Evolutionary conservation across 2,888 invertebrate species (phyloP).

Genomic region (Altica lythri): DNA sequence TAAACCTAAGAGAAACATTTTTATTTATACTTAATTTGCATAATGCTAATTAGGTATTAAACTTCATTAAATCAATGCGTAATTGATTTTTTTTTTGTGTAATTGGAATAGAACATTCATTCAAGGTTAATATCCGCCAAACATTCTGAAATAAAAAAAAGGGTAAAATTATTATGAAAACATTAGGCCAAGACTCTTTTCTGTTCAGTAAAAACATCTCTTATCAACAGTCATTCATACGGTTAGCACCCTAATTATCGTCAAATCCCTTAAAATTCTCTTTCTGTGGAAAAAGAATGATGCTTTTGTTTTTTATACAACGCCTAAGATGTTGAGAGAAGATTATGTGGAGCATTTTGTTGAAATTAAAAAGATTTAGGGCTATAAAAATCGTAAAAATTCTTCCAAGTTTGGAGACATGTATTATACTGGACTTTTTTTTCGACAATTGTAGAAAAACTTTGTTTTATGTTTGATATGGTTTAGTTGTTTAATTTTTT

Average conservation of each 20-base stretch:
- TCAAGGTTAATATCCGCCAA: neutral
- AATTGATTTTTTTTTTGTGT: too few relatives aligned
- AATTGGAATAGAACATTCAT: neutral
- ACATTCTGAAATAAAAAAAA: slow-evolving; percentile 5
- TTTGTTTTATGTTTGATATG: neutral
- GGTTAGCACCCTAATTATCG: slow-evolving; percentile 6
- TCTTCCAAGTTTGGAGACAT: neutral
- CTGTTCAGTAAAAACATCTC: slow-evolving; percentile 1
- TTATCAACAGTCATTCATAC: slow-evolving; percentile 6
- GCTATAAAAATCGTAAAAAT: neutral
- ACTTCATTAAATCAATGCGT: too few relatives aligned
- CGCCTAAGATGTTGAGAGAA: neutral
- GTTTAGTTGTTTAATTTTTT: too few relatives aligned
- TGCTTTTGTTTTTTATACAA: neutral
- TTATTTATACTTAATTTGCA: too few relatives aligned
- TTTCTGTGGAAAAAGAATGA: slow-evolving; percentile 1
- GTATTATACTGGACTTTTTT: neutral
- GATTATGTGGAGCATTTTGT: slow-evolving; percentile 6
- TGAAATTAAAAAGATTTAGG: slow-evolving; percentile 1
- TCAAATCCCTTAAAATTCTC: slow-evolving; percentile 4
- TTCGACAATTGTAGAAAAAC: neutral
- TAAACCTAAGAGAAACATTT: too few relatives aligned
- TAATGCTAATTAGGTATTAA: too few relatives aligned
- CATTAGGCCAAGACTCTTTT: neutral
- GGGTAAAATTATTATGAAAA: slow-evolving; percentile 7